Percentiles rank a stretch among this genome's conserved stretches.
Conservation (phyloP, 2,113 vertebrate genomes). For the Amazona guildingii region DNA sequence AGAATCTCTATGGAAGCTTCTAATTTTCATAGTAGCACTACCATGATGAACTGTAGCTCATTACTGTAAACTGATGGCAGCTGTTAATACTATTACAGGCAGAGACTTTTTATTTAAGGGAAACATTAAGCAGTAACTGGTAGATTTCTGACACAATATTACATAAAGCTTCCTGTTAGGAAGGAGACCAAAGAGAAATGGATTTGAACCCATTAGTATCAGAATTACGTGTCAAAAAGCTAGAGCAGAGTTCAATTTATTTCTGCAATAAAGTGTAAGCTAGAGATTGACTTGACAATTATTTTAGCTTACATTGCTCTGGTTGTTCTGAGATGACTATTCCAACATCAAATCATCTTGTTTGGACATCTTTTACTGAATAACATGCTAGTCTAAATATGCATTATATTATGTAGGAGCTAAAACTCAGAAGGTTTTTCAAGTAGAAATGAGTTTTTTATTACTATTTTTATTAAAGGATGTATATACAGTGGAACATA, state of each 20-base stretch:
- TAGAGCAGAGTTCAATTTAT: constrained; percentile 77
- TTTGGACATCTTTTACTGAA: constrained; percentile 69
- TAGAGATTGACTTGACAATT: constrained; percentile 74
- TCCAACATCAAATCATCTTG: constrained; percentile 69
- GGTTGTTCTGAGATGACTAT: constrained; percentile 61
- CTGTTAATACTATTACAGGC: constrained; percentile 67
- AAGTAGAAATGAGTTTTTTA: constrained; percentile 63
- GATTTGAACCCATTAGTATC: constrained; percentile 73
- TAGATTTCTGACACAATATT: constrained; percentile 71
- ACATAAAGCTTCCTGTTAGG: constrained; percentile 71
- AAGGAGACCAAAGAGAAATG: constrained; percentile 68
- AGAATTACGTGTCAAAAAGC: constrained; percentile 77
- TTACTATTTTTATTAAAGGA: constrained; percentile 50
- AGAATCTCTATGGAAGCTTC: constrained; percentile 40
- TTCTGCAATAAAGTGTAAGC: constrained; percentile 71
- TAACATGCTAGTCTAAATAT: constrained; percentile 57
- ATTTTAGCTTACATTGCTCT: constrained; percentile 62
- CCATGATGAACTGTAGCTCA: constrained; percentile 57
- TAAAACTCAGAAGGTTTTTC: constrained; percentile 46
- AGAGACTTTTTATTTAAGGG: constrained; percentile 73
- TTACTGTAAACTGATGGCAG: constrained; percentile 73
- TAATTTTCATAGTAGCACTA: constrained; percentile 55
- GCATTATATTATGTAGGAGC: constrained; percentile 50
- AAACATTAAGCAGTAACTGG: constrained; percentile 66
- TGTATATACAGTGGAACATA: constrained; percentile 2